A percentile compares a stretch with the other conserved stretches of the same genome.
Conservation (phyloP, 2,113 vertebrate genomes). For the Bombycilla garrulus region DNA sequence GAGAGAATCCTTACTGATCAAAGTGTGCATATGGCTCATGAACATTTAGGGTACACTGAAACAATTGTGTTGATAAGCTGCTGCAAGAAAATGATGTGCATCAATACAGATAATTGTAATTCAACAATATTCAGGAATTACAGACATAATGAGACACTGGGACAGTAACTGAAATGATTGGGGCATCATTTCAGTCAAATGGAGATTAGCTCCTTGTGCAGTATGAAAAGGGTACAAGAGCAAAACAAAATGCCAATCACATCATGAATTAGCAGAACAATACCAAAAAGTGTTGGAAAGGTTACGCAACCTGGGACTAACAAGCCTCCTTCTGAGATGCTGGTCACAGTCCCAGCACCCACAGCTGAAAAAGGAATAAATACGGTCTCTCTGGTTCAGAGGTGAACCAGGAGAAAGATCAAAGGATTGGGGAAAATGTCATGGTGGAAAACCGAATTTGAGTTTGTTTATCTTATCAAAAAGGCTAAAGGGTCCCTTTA, state of each 20-base stretch:
- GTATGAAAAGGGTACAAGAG: not conserved
- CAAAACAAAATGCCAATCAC: not conserved
- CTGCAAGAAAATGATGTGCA: not conserved
- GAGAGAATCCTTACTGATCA: not conserved
- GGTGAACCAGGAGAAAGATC: not conserved
- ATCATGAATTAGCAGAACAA: not conserved
- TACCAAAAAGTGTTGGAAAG: not conserved
- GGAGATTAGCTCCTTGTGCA: not conserved
- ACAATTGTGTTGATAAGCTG: conserved; percentile 2
- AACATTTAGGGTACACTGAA: not conserved
- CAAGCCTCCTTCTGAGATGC: not conserved
- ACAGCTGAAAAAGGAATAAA: not conserved
- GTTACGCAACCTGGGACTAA: not conserved
- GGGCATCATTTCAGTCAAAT: not conserved
- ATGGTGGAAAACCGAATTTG: not conserved
- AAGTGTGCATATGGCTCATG: not conserved
- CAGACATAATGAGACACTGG: not conserved
- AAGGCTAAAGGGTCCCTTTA: not conserved
- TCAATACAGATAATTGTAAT: conserved; percentile 13
- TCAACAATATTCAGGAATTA: conserved; percentile 11
- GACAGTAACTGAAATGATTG: not conserved
- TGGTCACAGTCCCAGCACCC: not conserved
- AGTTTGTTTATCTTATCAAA: not conserved
- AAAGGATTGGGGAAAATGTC: not conserved
- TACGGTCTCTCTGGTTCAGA: not conserved